Base-by-base conservation (phyloP, 2,888 invertebrate species). In the Eupithecia vulgata region DNA sequence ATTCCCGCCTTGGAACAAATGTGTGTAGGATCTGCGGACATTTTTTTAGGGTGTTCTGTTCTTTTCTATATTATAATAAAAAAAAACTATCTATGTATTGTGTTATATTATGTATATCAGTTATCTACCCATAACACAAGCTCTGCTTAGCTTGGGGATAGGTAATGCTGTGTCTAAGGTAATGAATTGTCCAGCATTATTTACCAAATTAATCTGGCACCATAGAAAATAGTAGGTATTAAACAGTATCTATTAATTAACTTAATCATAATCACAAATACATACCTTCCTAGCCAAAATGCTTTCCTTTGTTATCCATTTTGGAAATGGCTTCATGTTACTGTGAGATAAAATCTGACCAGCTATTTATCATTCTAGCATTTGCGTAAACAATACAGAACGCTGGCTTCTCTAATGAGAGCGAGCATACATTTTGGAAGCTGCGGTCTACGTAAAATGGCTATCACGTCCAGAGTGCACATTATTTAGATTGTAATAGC, bases 311-410 rank as follows among this genome's bases (percentile, higher is more conserved):
- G 69, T 70, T 73, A 62, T 65, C 61, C 64, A 70, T 70, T 59
- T 66, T 59, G 65, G 17, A 68, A 71, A 68, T 74, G 37, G 66
- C 52, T 69, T 52, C 69, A 45, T 71, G 69, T 67, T 71, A 66
- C 25, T 35, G 65, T 34, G 66, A 68, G 79, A 78, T 79, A 74
- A 74, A 77, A 79, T 78, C 73, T 71, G 62, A 73, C 67, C 48
- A 68, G 42, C 67, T 72, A 73, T 78, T 71, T 75, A 76, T 77
- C 78, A 79, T 61, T 73, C 48, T 45, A 71, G 74, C 72, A 73
- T 76, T 75, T 69, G 72, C 73, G 72, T 76, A 75, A 75, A 79
- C 77, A 78, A 76, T 76, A 72, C 71, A 73, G 73, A 73, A 68
- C 67, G 76, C 13, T 52, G 70, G 72, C 30, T 64, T 48, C 59